Percentiles rank a stretch among this genome's conserved stretches.
Conservation (phyloP, 2,888 invertebrate genomes). For the Caprella mutica region DNA sequence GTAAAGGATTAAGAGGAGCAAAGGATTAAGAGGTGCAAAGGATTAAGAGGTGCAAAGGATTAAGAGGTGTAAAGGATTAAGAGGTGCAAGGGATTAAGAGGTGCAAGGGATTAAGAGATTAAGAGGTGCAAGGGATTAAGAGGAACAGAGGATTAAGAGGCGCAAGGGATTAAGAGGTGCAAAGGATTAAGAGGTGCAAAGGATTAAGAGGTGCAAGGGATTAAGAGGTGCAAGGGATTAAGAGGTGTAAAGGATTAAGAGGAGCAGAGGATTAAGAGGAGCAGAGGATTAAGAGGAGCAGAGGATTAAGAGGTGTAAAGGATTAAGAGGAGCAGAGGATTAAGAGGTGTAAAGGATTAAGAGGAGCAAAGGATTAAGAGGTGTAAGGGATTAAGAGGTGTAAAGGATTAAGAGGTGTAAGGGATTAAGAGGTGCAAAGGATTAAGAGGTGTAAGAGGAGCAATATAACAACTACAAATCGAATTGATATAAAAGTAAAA, state of each 20-base stretch:
- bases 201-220: not conserved
- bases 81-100: no score
- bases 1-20: no score
- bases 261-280: not conserved
- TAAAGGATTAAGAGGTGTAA: constrained; percentile 35
- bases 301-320: not conserved
- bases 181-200: not conserved
- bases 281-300: not conserved
- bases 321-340: not conserved
- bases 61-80: no score
- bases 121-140: not conserved
- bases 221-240: not conserved
- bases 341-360: no score
- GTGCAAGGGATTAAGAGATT: not conserved
- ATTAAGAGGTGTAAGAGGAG: not conserved
- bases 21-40: no score
- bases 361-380: no score
- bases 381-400: no score
- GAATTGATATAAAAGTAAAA: no score
- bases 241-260: not conserved
- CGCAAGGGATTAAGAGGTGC: not conserved
- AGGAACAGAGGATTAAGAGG: not conserved
- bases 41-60: no score
- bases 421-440: not conserved
- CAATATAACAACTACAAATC: no score